phyloP scores from a whole-genome alignment of 2,113 vertebrate species.

The Burhinus oedicnemus region DNA sequence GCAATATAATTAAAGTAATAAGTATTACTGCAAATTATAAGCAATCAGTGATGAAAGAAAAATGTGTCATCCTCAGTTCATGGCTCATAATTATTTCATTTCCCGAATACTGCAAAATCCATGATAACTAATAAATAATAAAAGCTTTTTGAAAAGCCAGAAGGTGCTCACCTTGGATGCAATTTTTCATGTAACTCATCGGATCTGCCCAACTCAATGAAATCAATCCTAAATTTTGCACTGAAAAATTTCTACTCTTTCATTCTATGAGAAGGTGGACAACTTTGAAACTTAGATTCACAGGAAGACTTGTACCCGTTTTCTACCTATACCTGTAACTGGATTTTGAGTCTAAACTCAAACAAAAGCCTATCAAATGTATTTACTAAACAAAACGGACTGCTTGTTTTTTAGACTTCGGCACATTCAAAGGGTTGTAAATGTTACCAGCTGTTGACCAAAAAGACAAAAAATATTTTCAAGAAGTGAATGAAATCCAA shows the following conservation, averaged over 20 bases:
- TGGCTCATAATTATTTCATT: conserved; percentile 23
- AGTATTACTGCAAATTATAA: conserved; percentile 17
- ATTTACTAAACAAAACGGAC: background rate
- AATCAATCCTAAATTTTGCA: background rate
- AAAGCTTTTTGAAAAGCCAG: background rate
- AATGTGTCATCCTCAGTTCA: background rate
- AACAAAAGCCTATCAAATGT: background rate
- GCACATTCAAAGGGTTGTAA: background rate
- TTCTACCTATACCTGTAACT: background rate
- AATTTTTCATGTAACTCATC: background rate
- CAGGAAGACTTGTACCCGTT: background rate
- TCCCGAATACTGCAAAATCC: background rate
- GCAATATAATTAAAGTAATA: conserved; percentile 18
- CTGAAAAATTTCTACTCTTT: background rate
- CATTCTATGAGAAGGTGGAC: background rate
- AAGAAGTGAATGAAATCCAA: background rate
- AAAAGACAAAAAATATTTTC: background rate
- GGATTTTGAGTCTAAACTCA: background rate
- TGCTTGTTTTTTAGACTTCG: background rate
- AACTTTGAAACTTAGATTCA: background rate
- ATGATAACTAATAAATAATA: background rate
- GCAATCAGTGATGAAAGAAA: conserved; percentile 21
- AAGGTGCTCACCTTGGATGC: background rate
- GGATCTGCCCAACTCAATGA: background rate
- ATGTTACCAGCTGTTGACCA: background rate